These are phyloP conservation scores for Lepeophtheirus nordmannii DNA, from an alignment of 2,888 invertebrate species.

Conservation along the genomic window DNA sequence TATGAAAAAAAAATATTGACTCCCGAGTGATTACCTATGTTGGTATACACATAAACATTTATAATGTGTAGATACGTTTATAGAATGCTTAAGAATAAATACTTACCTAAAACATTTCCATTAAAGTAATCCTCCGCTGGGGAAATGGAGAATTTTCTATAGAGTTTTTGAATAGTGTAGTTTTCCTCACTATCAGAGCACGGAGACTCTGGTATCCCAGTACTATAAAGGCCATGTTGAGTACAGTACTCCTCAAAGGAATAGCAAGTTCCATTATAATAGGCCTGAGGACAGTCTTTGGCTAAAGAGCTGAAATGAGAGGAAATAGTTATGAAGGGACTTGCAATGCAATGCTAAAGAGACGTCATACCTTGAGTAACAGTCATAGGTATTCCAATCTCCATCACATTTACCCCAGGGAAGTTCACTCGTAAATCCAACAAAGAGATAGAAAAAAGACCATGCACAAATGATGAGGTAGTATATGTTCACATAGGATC, in stretches of 20 bases:
- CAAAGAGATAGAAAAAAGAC: conserved; percentile 13
- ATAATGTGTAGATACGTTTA: not conserved
- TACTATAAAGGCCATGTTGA: not conserved
- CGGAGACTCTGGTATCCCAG: not conserved
- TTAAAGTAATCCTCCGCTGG: conserved; percentile 22
- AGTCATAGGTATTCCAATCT: conserved; percentile 18
- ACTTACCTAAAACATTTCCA: conserved; percentile 16
- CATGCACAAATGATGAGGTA: conserved; percentile 24
- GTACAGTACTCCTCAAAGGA: conserved; percentile 4
- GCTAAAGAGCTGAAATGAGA: not conserved
- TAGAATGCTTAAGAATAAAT: not conserved
- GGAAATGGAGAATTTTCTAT: not conserved
- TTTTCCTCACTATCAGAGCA: not conserved
- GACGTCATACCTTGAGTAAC: conserved; percentile 9
- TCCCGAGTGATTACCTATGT: too few species aligned
- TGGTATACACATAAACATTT: not conserved
- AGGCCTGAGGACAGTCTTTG: not conserved
- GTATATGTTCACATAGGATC: conserved; percentile 21
- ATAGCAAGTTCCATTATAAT: not conserved
- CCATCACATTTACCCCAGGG: conserved; percentile 18
- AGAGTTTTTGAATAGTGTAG: not conserved
- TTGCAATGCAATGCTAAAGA: not conserved
- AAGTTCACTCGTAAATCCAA: conserved; percentile 12
- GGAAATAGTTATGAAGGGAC: not conserved
- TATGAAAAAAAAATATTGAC: too few species aligned